These are phyloP conservation scores for Neomorphus geoffroyi DNA, from an alignment of 2,797 vertebrate species.

Conservation along the genomic window DNA sequence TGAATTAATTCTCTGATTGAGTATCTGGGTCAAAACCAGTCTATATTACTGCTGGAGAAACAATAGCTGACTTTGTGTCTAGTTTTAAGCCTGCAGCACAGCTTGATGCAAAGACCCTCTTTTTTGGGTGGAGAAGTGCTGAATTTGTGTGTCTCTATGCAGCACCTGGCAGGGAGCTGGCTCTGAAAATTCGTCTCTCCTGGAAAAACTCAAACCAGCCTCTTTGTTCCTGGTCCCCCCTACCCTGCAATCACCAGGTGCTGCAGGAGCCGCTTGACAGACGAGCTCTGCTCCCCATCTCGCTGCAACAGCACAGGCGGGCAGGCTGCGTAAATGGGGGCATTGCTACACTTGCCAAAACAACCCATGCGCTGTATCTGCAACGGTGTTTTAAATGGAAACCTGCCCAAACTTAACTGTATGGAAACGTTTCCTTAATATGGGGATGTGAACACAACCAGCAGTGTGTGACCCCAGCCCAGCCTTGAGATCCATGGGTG, in stretches of 20 bases:
- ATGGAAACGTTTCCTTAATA: background rate
- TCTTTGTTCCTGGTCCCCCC: background rate
- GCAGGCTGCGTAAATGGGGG: background rate
- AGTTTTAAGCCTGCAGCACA: background rate
- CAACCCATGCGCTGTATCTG: background rate
- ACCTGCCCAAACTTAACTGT: background rate
- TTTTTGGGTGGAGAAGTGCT: background rate
- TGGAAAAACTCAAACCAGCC: background rate
- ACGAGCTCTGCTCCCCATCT: background rate
- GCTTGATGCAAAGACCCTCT: background rate
- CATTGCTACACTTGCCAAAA: background rate
- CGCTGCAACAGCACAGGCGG: background rate
- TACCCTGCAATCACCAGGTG: background rate
- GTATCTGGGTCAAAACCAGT: background rate
- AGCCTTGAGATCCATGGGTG: rapidly evolving
- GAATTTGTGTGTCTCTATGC: background rate
- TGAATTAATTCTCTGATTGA: background rate
- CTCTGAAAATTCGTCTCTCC: background rate
- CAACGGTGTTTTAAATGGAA: conserved; percentile 32
- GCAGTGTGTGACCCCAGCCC: background rate
- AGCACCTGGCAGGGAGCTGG: background rate
- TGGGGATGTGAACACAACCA: background rate
- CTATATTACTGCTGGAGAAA: background rate
- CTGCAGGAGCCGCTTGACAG: background rate
- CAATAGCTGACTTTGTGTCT: background rate